Evolutionary conservation across 2,797 vertebrate species (phyloP), one percentile per base, ranked within the genome.

Genomic region (Ispidina lecontei): DNA sequence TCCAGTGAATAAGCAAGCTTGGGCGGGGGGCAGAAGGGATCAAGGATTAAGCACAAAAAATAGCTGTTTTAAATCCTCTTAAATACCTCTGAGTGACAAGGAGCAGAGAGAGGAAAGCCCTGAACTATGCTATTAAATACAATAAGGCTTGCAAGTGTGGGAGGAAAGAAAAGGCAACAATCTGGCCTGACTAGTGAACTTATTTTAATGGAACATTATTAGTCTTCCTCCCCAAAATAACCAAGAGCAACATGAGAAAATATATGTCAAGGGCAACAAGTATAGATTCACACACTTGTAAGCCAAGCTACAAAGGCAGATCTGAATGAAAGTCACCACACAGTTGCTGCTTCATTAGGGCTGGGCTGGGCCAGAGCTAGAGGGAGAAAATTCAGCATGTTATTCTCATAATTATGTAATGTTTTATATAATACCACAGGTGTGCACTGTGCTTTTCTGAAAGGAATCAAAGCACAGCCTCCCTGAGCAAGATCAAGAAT

Each of bases 21-120:
- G 46, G 67, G 84, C 7, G 49, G 70, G 12, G 51, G 86, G 65
- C 67, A 87, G 62, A 90, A 91, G 28, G 77, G 90, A 91, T 91
- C 93, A 93, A 90, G 92, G 86, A 94, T 92, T 93, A 91, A 89
- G 64, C 80, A 71, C 65, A 88, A 86, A 94, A 91, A 68, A 87
- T 65, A 89, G 87, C 35, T 14, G 5, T 51, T 92, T 95, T 69
- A 90, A 91, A 94, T 94, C 90, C 88, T 93, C 74, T 93, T 91
- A 90, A 89, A 96, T 65, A 89, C 63, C 74, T 74, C 62, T 70
- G 87, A 94, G 67, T 82, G 85, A 85, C 85, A 95, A 67, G 75
- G 37, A 85, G 69, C 67, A 87, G 87, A 75, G 81, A 91, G 64
- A 75, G 71, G 46, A 73, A 84, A 91, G 77, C 72, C 73, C 76